Base-by-base conservation (phyloP, 35 echinoderm and acorn worm genomes). In the Holothuria glaberrima region DNA sequence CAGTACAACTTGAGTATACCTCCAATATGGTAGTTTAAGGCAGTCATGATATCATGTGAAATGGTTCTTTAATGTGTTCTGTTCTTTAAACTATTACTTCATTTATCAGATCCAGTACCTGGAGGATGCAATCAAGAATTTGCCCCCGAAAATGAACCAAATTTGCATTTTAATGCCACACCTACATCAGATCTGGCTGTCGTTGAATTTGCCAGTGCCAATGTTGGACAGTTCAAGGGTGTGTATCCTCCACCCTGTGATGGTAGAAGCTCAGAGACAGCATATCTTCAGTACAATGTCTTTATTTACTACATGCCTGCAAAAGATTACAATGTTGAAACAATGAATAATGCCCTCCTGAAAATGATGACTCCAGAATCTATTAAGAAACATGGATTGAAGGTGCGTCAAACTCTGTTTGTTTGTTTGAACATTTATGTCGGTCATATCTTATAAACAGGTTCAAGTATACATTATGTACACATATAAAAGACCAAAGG, bases 101-200 rank as follows among this genome's bases (percentile, higher is more conserved):
- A n/a, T n/a, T n/a, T n/a, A n/a, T n/a, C 67, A 93, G 92, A 77
- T 29, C 86, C 92, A 56, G 59, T 93, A 19, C 92, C 92, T 3
- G 92, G 92, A 33, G 92, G 71, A 3, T 93, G 92, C 33, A 93
- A 93, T 35, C 92, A 93, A 20, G 87, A 81, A 19, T 93, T 72
- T 59, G 38, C 28, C 19, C 76, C 86, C 0, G 92, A 89, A 33
- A 88, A 93, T 50, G 92, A 93, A 30, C 92, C 92, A 21, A 93
- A 80, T 36, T 29, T 93, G 9, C 92, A 93, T 38, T 56, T 93
- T 29, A 68, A 32, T 67, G 54, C 61, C n/a, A 82, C 59, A 0
- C 46, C 76, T 0, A 61, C 80, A 6, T 72, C 58, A 20, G 76
- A 93, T 38, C 62, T 93, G 19, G 79, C 86, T n/a, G 4, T 67